Base-by-base conservation (phyloP, 1,140 invertebrate genomes). In the Drosophila sproati region DNA sequence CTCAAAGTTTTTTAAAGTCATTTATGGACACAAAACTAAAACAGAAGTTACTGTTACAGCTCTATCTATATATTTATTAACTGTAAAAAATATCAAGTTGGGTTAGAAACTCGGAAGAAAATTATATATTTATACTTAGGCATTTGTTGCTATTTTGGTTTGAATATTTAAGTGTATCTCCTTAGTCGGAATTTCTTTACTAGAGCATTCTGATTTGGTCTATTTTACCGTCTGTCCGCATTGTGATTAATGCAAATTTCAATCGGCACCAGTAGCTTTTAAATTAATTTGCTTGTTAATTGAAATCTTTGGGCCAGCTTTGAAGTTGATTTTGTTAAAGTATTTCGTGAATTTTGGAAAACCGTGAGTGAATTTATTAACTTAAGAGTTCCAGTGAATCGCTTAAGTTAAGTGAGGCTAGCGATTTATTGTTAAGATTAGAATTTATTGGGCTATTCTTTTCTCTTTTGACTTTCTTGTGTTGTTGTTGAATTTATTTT, bases 231-330 rank as follows among this genome's bases (percentile, higher is more conserved):
- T 4, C 55, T 56, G 45, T 41, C 60, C 28, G 12, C 12, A 28
- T 41, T 52, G 37, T 47, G 66, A 72, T 76, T 63, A 59, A 60
- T 71, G 47, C 51, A 56, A n/a, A 54, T 47, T 77, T 81, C 71
- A 59, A 81, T 66, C 12, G 62, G 32, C 57, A 64, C 52, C 68
- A 60, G 54, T 54, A 62, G 57, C 57, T 51, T 56, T 51, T 34
- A 10, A 57, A 63, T 73, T 48, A 51, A 50, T 68, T 63, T 60
- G 57, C 37, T 47, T 43, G 20, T 61, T 35, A 57, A 78, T 37
- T 47, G 51, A 34, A 51, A 32, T 28, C 4, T 50, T 7, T 29
- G 35, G 5, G 56, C 35, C 3, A 8, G 51, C 43, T 70, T 64
- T 50, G 43, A 41, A 70, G 51, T 70, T 60, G 6, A 45, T 69